Base-by-base conservation (phyloP, 2,797 vertebrate genomes). In the Taenioides sp. region DNA sequence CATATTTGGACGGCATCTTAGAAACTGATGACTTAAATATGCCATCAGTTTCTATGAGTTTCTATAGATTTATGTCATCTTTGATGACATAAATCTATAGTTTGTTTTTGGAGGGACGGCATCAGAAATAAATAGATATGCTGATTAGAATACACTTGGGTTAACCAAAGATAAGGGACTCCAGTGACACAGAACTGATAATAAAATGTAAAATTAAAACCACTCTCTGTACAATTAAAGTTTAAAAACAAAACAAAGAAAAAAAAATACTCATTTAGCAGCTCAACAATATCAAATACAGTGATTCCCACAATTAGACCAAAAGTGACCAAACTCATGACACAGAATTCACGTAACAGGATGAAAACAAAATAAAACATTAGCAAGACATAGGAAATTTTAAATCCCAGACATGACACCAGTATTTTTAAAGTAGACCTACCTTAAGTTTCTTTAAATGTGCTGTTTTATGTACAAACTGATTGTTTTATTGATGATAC, bases 391-490 rank as follows among this genome's bases (percentile, higher is more conserved):
- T 71, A 72, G 50, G 1, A 31, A 12, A 37, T 3, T 58, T 62
- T 54, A 40, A 57, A 77, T 18, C 67, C 67, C 28, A 52, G 75
- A 86, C 80, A 85, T 89, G 82, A 88, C 67, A 81, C 52, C 65
- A 77, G 47, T 2, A 67, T 61, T 57, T 68, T 47, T 69, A 31
- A 23, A 50, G 55, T 20, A 62, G 18, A 20, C 50, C 16, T 49
- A 49, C 47, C 59, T 34, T 31, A 61, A 20, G 6, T 11, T 63
- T 63, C 20, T n/a, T 3, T 40, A 22, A 64, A 64, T 47, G 62
- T 64, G 62, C 62, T 43, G 62, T 43, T 10, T 20, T 10, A 34
- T 62, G 60, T 62, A 20, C 31, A 34, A 28, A 27, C 34, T 34
- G 50, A n/a, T n/a, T n/a, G n/a, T n/a, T n/a, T n/a, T n/a, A n/a